phyloP scores from a whole-genome alignment of 2,888 invertebrate genomes.

The Amorpha juglandis region DNA sequence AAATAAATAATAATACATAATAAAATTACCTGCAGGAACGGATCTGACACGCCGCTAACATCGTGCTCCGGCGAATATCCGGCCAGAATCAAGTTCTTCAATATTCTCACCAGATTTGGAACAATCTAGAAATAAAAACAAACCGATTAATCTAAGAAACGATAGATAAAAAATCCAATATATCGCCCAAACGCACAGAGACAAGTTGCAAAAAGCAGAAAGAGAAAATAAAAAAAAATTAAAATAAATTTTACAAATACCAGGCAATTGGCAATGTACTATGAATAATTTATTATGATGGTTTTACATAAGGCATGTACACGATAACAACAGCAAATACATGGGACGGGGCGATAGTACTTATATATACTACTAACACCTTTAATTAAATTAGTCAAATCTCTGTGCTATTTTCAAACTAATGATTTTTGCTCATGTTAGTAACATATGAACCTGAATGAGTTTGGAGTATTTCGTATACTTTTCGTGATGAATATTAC shows the following conservation, averaged over 20 bases:
- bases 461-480: background rate
- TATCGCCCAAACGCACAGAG: constrained; percentile 55
- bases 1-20: background rate
- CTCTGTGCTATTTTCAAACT: constrained; percentile 30
- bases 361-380: constrained; percentile 20
- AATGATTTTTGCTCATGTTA: constrained; percentile 24
- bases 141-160: constrained; percentile 34
- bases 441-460: constrained; percentile 9
- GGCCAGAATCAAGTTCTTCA: constrained; percentile 98
- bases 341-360: constrained; percentile 25
- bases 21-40: constrained; percentile 94
- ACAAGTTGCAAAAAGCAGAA: constrained; percentile 53
- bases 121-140: constrained; percentile 91
- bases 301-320: constrained; percentile 27
- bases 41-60: constrained; percentile 99
- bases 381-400: constrained; percentile 18
- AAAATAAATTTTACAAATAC: constrained; percentile 26
- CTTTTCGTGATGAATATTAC: constrained; percentile 1
- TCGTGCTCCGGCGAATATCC: constrained; percentile 99
- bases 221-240: constrained; percentile 29
- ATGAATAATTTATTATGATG: constrained; percentile 8
- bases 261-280: constrained; percentile 27
- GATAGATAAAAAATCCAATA: constrained; percentile 31
- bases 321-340: constrained; percentile 36
- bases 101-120: constrained; percentile 98